Percentiles rank a stretch among this genome's conserved stretches.
phyloP scores from a whole-genome alignment of 2,797 vertebrate species.

The Esox masquinongy region DNA sequence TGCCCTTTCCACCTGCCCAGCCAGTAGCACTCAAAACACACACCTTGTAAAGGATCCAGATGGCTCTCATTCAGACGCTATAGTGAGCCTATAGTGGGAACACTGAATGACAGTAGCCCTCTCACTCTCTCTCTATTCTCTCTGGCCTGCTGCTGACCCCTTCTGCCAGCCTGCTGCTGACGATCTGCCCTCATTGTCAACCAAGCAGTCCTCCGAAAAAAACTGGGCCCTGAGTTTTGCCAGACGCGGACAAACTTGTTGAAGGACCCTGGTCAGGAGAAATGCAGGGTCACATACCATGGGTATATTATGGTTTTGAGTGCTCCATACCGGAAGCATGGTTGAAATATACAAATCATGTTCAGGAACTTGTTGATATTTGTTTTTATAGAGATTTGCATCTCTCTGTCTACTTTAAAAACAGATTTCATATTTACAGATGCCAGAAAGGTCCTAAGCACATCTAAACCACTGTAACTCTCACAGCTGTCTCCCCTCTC shows the following conservation, averaged over 20 bases:
- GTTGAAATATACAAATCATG: neutral
- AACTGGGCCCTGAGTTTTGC: neutral
- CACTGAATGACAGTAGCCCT: neutral
- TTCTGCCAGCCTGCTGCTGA: neutral
- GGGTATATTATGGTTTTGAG: neutral
- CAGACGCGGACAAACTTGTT: too few species aligned
- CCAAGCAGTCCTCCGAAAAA: neutral
- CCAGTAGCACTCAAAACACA: neutral
- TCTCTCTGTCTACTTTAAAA: neutral
- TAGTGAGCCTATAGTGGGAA: neutral
- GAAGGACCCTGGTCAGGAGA: too few species aligned
- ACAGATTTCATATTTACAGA: neutral
- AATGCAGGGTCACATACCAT: neutral
- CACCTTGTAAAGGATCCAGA: conserved; percentile 9
- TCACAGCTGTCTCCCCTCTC: neutral
- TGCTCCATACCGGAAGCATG: neutral
- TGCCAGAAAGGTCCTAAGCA: neutral
- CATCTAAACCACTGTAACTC: neutral
- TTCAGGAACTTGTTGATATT: neutral
- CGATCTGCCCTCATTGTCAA: neutral
- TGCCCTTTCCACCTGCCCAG: neutral
- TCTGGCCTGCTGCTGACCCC: conserved; percentile 1
- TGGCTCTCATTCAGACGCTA: neutral
- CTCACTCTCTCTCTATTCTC: conserved; percentile 1
- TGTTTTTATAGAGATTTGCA: neutral